These are phyloP conservation scores for Geotrupes spiniger DNA, from an alignment of 2,888 invertebrate species.

Conservation along the genomic window DNA sequence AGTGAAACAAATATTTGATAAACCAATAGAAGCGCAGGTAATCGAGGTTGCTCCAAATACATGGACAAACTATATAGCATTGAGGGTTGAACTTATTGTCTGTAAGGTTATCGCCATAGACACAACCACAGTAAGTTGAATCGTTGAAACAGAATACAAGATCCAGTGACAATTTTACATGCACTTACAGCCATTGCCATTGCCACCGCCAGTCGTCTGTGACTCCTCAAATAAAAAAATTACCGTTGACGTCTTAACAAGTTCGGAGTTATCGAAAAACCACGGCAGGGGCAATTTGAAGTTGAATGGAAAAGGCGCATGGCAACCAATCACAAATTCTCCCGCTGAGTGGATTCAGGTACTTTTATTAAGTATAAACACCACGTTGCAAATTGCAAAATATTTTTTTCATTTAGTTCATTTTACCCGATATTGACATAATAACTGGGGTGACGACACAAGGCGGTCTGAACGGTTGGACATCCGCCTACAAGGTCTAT, in stretches of 20 bases:
- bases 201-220: too few species aligned
- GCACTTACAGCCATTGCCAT: too few species aligned
- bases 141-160: background rate
- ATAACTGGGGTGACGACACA: too few species aligned
- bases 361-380: too few species aligned
- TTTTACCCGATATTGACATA: too few species aligned
- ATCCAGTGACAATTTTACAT: too few species aligned
- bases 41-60: conserved; percentile 70
- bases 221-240: conserved; percentile 57
- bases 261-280: conserved; percentile 52
- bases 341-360: conserved; percentile 70
- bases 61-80: conserved; percentile 65
- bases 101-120: conserved; percentile 51
- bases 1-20: conserved; percentile 63
- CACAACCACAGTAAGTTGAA: conserved; percentile 21
- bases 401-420: too few species aligned
- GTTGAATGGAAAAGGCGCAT: conserved; percentile 55
- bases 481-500: too few species aligned
- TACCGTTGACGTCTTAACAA: conserved; percentile 63
- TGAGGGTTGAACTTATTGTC: conserved; percentile 73
- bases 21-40: conserved; percentile 72
- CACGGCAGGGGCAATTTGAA: conserved; percentile 50
- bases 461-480: too few species aligned
- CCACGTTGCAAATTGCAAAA: too few species aligned
- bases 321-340: conserved; percentile 67